These are phyloP conservation scores for Hiodon alosoides DNA, from an alignment of 2,113 vertebrate species.

Conservation along the genomic window DNA sequence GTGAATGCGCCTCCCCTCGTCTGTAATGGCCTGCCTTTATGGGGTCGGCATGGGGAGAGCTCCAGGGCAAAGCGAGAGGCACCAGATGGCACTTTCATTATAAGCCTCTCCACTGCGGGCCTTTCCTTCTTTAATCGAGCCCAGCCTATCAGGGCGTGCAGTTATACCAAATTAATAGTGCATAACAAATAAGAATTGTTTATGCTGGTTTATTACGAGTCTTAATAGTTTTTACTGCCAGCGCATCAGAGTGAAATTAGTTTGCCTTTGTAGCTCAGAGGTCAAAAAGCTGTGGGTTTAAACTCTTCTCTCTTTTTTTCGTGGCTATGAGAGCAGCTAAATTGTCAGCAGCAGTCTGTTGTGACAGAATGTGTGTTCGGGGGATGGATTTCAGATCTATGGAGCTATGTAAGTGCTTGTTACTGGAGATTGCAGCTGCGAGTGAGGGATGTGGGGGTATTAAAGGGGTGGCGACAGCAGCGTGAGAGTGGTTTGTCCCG, in stretches of 20 bases:
- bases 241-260: slow-evolving; percentile 52
- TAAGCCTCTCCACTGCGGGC: slow-evolving; percentile 46
- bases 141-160: slow-evolving; percentile 50
- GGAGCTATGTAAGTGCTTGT: slow-evolving; percentile 3
- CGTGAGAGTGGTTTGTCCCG: not conserved
- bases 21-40: slow-evolving; percentile 33
- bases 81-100: slow-evolving; percentile 61
- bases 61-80: slow-evolving; percentile 34
- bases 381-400: not conserved
- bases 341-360: not conserved
- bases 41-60: slow-evolving; percentile 24
- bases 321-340: not conserved
- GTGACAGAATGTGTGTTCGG: not conserved
- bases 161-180: slow-evolving; percentile 59
- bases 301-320: not conserved
- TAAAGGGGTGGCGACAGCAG: not conserved
- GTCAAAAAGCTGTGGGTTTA: slow-evolving; percentile 41
- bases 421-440: slow-evolving; percentile 2
- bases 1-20: not conserved
- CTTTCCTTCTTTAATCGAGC: slow-evolving; percentile 43
- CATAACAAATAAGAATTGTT: slow-evolving; percentile 61
- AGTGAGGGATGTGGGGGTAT: not conserved
- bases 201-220: slow-evolving; percentile 62
- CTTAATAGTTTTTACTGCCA: slow-evolving; percentile 59
- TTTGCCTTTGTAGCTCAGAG: slow-evolving; percentile 59